phyloP scores from a whole-genome alignment of 2,113 vertebrate species.

The Muscicapa adusta region DNA sequence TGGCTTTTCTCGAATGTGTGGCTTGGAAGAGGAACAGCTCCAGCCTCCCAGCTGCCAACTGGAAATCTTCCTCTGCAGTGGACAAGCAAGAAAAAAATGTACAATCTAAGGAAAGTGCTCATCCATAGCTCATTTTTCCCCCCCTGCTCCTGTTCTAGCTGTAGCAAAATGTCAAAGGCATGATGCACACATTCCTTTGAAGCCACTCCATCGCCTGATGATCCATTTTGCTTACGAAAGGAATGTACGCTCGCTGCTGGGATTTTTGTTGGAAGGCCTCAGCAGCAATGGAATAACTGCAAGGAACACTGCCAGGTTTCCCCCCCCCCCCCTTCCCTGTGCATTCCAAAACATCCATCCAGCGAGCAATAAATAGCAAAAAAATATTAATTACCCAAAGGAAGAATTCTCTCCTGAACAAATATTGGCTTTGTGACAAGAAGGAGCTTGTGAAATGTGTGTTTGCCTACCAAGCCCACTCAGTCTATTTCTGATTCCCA shows the following conservation, averaged over 20 bases:
- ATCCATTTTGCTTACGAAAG: conserved; percentile 55
- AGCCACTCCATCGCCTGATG: conserved; percentile 51
- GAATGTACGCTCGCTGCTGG: background rate
- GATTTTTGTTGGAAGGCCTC: conserved; percentile 60
- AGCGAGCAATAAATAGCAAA: conserved; percentile 63
- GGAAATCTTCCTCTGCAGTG: conserved; percentile 5
- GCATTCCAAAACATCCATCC: conserved; percentile 52
- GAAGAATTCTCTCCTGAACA: conserved; percentile 65
- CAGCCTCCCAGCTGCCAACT: conserved; percentile 36
- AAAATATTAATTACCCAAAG: conserved; percentile 63
- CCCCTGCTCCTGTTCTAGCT: background rate
- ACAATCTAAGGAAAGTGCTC: background rate
- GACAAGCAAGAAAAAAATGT: background rate
- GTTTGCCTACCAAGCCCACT: conserved; percentile 61
- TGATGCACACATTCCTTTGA: conserved; percentile 65
- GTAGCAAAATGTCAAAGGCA: conserved; percentile 50
- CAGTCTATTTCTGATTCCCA: conserved; percentile 55
- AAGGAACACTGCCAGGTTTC: conserved; percentile 23
- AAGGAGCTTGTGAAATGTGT: conserved; percentile 55
- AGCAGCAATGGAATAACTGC: conserved; percentile 21
- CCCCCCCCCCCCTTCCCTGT: background rate
- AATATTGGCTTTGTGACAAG: conserved; percentile 52
- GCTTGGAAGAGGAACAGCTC: conserved; percentile 31
- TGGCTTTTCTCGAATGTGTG: conserved; percentile 18
- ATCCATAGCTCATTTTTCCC: background rate